A percentile compares a stretch with the other conserved stretches of the same genome.
Evolutionary conservation across 2,113 vertebrate species (phyloP).

Genomic region (Apaloderma vittatum): DNA sequence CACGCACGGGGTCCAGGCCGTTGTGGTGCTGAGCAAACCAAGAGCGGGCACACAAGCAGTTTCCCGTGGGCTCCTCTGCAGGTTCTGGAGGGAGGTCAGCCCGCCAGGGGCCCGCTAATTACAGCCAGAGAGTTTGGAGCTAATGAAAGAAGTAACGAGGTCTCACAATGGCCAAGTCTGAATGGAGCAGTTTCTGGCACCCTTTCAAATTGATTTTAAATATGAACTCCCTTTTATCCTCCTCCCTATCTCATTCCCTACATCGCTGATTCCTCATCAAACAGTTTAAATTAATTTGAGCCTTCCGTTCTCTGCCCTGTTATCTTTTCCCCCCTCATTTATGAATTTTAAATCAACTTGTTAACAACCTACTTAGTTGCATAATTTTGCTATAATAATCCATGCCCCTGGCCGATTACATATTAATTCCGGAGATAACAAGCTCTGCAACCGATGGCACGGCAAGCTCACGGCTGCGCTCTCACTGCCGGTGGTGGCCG

Average conservation of each 20-base stretch:
- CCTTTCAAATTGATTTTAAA: conserved; percentile 42
- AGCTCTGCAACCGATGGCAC: accelerated
- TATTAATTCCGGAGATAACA: neutral
- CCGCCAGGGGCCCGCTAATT: neutral
- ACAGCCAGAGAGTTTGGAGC: neutral
- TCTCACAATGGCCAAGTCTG: neutral
- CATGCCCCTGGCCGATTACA: neutral
- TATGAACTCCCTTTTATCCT: conserved; percentile 41
- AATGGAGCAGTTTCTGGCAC: neutral
- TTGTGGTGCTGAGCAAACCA: accelerated
- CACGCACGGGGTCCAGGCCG: no score
- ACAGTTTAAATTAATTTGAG: conserved; percentile 62
- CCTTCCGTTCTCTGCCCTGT: neutral
- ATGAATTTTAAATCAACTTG: conserved; percentile 68
- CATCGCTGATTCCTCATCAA: conserved; percentile 53
- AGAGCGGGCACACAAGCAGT: neutral
- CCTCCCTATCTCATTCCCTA: conserved; percentile 30
- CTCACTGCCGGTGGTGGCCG: neutral
- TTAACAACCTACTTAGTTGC: conserved; percentile 63
- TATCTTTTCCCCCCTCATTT: neutral
- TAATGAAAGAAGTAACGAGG: neutral
- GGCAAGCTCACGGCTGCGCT: neutral
- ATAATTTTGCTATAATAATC: conserved; percentile 35
- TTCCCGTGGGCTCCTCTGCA: neutral
- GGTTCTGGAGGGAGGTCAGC: neutral